Conservation (phyloP, 2,888 invertebrate species). For the Elgonia sp. region DNA sequence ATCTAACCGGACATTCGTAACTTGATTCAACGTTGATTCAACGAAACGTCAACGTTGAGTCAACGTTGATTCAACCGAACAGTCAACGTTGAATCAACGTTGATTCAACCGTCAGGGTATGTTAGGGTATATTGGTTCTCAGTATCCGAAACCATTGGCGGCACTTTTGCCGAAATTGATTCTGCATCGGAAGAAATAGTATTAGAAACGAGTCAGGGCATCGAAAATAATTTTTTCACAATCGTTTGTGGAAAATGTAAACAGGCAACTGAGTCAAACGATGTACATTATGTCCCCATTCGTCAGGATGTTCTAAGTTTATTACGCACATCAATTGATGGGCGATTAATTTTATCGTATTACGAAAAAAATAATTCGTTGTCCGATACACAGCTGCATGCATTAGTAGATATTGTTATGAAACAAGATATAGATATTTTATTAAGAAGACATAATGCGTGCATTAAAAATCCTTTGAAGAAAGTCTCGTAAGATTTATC, state of each 20-base stretch:
- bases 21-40: no score
- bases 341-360: conserved; percentile 6
- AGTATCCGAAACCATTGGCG: no score
- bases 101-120: no score
- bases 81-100: no score
- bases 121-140: no score
- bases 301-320: conserved; percentile 14
- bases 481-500: conserved; percentile 18
- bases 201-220: no score
- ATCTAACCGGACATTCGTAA: no score
- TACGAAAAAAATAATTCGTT: conserved; percentile 27
- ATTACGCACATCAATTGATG: conserved; percentile 6
- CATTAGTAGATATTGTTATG: conserved; percentile 18
- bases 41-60: no score
- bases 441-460: conserved; percentile 13
- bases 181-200: no score
- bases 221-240: no score
- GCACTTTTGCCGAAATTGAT: no score
- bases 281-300: conserved; percentile 18
- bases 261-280: neutral
- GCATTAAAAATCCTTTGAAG: conserved; percentile 8
- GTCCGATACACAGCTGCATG: conserved; percentile 6
- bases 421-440: conserved; percentile 33
- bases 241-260: conserved; percentile 10
- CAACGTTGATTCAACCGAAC: no score